phyloP scores from a whole-genome alignment of 2,888 invertebrate genomes.

The Sycophila texana region DNA sequence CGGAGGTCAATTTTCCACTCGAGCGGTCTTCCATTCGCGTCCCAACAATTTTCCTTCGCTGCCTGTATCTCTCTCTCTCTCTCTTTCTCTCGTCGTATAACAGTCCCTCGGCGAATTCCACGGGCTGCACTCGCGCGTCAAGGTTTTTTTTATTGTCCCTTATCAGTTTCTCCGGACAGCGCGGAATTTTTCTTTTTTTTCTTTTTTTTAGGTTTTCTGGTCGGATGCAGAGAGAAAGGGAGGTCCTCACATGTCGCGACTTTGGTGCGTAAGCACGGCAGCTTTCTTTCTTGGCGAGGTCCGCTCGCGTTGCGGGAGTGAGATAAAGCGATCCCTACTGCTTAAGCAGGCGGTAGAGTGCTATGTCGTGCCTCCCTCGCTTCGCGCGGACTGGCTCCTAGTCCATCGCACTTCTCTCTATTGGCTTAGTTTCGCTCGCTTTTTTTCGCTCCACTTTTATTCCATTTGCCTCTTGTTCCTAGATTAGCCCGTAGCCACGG shows the following conservation, averaged over 20 bases:
- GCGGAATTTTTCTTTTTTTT: too few relatives aligned
- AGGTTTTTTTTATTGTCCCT: neutral
- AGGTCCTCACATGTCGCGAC: constrained; percentile 4
- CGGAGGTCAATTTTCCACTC: constrained; percentile 43
- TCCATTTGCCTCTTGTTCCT: constrained; percentile 42
- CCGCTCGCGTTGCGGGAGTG: constrained; percentile 2
- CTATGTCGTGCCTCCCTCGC: neutral
- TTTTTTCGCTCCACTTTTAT: constrained; percentile 4
- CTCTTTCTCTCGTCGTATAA: neutral
- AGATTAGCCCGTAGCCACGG: constrained; percentile 23
- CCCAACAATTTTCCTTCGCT: constrained; percentile 33
- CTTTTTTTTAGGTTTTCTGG: neutral
- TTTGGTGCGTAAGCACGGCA: neutral
- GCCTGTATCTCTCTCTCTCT: neutral
- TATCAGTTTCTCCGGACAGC: neutral
- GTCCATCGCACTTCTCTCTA: neutral
- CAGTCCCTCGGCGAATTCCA: neutral
- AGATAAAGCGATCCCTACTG: constrained; percentile 19
- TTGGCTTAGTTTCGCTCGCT: neutral
- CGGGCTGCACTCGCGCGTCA: neutral
- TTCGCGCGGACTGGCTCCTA: neutral
- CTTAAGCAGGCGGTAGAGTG: too few relatives aligned
- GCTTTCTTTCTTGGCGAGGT: neutral
- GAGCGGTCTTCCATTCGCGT: constrained; percentile 27
- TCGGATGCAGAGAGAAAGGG: neutral